A percentile compares a stretch with the other conserved stretches of the same genome.
Conservation (phyloP, 2,797 vertebrate species). For the Melanotaenia boesemani region DNA sequence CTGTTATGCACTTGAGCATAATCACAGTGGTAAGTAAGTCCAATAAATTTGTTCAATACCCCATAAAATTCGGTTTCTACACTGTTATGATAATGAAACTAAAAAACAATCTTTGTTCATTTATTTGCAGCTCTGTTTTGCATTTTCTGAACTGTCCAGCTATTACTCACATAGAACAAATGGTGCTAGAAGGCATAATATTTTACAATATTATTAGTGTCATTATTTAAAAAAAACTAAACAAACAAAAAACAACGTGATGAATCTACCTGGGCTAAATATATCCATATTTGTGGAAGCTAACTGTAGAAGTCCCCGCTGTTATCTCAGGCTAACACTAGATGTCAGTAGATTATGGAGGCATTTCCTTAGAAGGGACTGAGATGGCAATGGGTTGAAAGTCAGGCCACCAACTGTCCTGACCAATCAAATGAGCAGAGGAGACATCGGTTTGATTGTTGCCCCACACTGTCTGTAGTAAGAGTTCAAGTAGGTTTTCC, state of each 20-base stretch:
- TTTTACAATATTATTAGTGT: slow-evolving; percentile 9
- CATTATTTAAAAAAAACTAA: neutral
- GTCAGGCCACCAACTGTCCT: slow-evolving; percentile 80
- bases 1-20: neutral
- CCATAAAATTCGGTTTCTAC: neutral
- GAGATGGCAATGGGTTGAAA: slow-evolving; percentile 65
- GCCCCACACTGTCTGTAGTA: neutral
- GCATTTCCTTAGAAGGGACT: slow-evolving; percentile 36
- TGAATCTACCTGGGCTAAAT: slow-evolving; percentile 28
- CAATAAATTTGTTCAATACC: neutral
- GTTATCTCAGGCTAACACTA: slow-evolving; percentile 68
- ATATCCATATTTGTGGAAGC: neutral
- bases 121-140: neutral
- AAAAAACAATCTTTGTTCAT: neutral
- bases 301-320: neutral
- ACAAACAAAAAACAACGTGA: neutral
- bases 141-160: neutral
- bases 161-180: neutral
- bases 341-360: slow-evolving; percentile 73
- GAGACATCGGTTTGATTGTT: slow-evolving; percentile 55
- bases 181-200: slow-evolving; percentile 9
- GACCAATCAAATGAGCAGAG: slow-evolving; percentile 77
- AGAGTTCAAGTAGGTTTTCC: neutral
- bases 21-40: neutral
- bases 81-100: neutral